Evolutionary conservation across 2,113 vertebrate species (phyloP).

Genomic region (Pyxicephalus adspersus): DNA sequence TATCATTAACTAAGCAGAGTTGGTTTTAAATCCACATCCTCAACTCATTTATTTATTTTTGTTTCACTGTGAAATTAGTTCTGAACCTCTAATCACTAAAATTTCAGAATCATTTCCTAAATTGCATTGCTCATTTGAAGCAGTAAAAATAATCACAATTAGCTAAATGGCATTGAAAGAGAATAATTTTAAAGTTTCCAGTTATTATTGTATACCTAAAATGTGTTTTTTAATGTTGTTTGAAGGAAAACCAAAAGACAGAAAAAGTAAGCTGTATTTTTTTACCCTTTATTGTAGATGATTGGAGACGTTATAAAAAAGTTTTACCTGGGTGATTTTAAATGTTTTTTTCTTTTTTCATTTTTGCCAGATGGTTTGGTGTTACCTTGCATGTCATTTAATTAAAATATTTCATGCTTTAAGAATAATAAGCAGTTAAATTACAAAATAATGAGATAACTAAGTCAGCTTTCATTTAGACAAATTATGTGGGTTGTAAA

Average conservation of each 20-base stretch:
- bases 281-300: not conserved
- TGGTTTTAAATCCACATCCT: not conserved
- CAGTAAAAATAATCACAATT: not conserved
- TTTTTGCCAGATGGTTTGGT: slow-evolving; percentile 41
- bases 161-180: not conserved
- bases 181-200: not conserved
- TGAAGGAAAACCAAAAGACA: not conserved
- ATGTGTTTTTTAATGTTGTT: not conserved
- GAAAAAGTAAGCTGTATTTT: not conserved
- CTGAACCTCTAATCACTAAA: not conserved
- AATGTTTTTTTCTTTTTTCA: slow-evolving; percentile 3
- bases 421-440: slow-evolving; percentile 51
- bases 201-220: not conserved
- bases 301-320: slow-evolving; percentile 12
- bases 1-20: too few relatives aligned
- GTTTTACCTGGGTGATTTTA: not conserved
- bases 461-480: slow-evolving; percentile 48
- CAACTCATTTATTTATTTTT: not conserved
- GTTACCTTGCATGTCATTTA: slow-evolving; percentile 47
- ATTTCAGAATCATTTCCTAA: not conserved
- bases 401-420: slow-evolving; percentile 46
- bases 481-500: slow-evolving; percentile 26
- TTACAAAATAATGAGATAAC: slow-evolving; percentile 45
- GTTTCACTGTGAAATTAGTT: not conserved
- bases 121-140: not conserved